A percentile compares a stretch with the other conserved stretches of the same genome.
phyloP scores from a whole-genome alignment of 2,888 invertebrate species.

The Drosophila limbata region DNA sequence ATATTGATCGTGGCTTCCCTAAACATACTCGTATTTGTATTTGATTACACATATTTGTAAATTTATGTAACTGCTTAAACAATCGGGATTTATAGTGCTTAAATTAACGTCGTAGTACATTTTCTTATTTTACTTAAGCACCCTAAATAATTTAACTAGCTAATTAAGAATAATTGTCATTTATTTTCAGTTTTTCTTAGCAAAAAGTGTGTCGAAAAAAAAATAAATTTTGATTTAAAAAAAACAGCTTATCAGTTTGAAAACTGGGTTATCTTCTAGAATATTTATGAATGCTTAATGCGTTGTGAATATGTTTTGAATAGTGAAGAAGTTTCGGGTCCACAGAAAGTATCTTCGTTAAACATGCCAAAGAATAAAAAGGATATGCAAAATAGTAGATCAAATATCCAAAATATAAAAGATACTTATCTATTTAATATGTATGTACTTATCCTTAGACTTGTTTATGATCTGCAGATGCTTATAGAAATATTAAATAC shows the following conservation, averaged over 20 bases:
- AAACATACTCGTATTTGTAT: conserved; percentile 5
- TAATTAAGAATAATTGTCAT: conserved; percentile 23
- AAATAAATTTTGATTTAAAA: background rate
- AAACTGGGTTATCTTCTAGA: background rate
- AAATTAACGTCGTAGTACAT: conserved; percentile 8
- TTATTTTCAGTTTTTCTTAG: background rate
- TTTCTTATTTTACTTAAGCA: conserved; percentile 21
- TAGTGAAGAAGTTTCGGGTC: conserved; percentile 12
- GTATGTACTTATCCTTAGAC: conserved; percentile 49
- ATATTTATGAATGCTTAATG: conserved; percentile 17
- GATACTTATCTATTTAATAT: conserved; percentile 18
- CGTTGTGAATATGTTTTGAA: conserved; percentile 18
- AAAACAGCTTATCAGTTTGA: background rate
- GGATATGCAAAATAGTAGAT: conserved; percentile 22
- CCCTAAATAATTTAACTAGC: conserved; percentile 51
- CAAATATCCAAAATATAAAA: conserved; percentile 2
- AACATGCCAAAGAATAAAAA: conserved; percentile 50
- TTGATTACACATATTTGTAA: conserved; percentile 15
- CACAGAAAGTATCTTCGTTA: conserved; percentile 19
- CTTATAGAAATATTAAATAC: conserved; percentile 19
- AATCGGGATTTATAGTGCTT: conserved; percentile 23
- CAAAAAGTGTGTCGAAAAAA: conserved; percentile 13
- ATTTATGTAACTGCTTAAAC: conserved; percentile 19
- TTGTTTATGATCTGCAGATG: conserved; percentile 7
- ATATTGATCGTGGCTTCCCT: background rate